These are phyloP conservation scores for Aegypius monachus DNA, from an alignment of 2,113 vertebrate genomes.

Conservation along the genomic window DNA sequence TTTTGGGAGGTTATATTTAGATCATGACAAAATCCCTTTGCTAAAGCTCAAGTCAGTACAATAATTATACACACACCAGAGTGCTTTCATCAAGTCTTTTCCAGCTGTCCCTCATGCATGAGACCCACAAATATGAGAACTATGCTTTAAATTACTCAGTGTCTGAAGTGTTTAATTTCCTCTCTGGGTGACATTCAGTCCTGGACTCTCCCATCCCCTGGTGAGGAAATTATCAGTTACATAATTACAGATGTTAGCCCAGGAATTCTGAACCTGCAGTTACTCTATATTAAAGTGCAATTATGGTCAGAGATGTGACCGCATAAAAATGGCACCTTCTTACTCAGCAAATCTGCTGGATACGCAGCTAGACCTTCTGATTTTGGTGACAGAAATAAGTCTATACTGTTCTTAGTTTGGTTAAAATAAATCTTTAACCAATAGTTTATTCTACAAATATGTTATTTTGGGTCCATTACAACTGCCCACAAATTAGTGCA, in stretches of 20 bases:
- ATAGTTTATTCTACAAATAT: not conserved
- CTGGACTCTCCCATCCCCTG: not conserved
- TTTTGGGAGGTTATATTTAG: slow-evolving; percentile 36
- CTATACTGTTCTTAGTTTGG: not conserved
- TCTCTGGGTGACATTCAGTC: slow-evolving; percentile 48
- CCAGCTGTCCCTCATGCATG: not conserved
- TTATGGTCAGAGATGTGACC: slow-evolving; percentile 8
- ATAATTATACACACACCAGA: slow-evolving; percentile 17
- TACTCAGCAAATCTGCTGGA: slow-evolving; percentile 33
- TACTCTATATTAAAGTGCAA: not conserved
- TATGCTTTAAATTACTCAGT: slow-evolving; percentile 11
- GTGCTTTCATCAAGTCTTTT: not conserved
- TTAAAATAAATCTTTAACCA: slow-evolving; percentile 5
- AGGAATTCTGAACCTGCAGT: slow-evolving; percentile 40
- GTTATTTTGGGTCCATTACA: not conserved
- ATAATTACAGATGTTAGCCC: slow-evolving; percentile 41
- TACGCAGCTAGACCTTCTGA: not conserved
- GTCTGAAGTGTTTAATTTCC: slow-evolving; percentile 56
- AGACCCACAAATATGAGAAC: slow-evolving; percentile 28
- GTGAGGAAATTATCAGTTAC: slow-evolving; percentile 56
- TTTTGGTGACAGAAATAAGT: not conserved
- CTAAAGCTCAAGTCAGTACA: not conserved
- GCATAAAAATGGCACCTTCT: slow-evolving; percentile 29
- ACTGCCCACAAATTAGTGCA: not conserved
- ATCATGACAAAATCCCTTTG: not conserved